Base-by-base conservation (phyloP, 2,888 invertebrate species). In the Nomada lathburiana region DNA sequence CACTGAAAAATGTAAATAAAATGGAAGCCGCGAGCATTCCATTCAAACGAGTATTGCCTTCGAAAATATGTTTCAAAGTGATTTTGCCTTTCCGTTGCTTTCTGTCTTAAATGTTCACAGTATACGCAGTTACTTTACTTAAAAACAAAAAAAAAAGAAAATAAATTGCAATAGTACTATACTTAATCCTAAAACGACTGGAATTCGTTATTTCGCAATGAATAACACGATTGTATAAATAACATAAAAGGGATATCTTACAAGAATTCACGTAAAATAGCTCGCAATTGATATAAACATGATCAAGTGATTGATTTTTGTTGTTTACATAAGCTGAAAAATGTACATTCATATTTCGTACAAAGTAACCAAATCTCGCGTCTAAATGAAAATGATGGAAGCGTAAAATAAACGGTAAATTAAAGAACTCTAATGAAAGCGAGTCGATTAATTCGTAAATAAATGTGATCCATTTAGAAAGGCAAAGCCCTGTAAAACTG, bases 401-500 rank as follows among this genome's bases (percentile, higher is more conserved):
- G 36, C 65, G 53, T 47, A 23, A 62, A 75, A 36, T 69, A 52
- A 60, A 23, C 42, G 55, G 44, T 72, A 72, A 76, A 13, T 55
- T 65, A 76, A 74, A 55, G 11, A 65, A 26, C 10, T 26, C 68
- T 77, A 47, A 67, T 52, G 60, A 59, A 69, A 59, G 47, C 62
- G 67, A 23, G 57, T 57, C 26, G 29, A 11, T 44, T 29, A 84
- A 71, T 47, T 53, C 57, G 23, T 1, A 52, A 50, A 67, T 16
- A 52, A 47, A 67, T 62, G 55, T 47, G 57, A 64, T 60, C 73
- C 68, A 47, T 76, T 75, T 64, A 79, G 87, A 88, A 88, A 88
- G 86, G 88, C 87, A 87, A 89, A 88, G 80, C 86, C 87, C 87
- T 83, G 69, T 68, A 64, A 86, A 87, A 89, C 78, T 70, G 57